Evolutionary conservation across 2,113 vertebrate genomes (phyloP), one percentile per base, ranked within the genome.

Genomic region (Sturnus vulgaris): DNA sequence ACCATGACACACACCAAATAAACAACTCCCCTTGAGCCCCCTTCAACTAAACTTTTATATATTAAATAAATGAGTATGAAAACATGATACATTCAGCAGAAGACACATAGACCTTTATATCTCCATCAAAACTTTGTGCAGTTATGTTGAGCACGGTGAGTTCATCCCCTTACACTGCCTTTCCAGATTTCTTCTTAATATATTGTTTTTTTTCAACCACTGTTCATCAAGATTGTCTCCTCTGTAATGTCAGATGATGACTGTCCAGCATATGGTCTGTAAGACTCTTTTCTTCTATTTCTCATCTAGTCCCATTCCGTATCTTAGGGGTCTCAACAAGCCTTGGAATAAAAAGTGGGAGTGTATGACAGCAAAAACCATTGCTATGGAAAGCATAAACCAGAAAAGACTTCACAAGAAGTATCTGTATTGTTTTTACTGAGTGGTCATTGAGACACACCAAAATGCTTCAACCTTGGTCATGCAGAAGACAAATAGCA

Each of bases 1-100:
- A 52, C 27, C 50, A 52, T 4, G 10, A 52, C 27, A 31, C 11
- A 42, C 33, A 69, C 12, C 25, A 46, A 44, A 53, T 28, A 61
- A 53, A 39, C 18, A 52, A 37, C 15, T 10, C 15, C 7, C 6
- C 12, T 31, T 0, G 0, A 31, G 12, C 2, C 8, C 56, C n/a
- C 23, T 82, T 37, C 49, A 49, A 49, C 44, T 56, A 64, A 94
- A 89, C 1, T 12, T 12, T 11, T 8, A 21, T 61, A 15, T 42
- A 42, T 42, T 42, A 89, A 94, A 37, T 37, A 37, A 89, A 90
- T 37, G 11, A 92, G 10, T 20, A 25, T 17, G 37, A 19, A 72
- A 44, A 56, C 44, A n/a, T 5, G 21, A 82, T 42, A 13, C 16
- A n/a, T 57, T 64, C 22, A 71, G 60, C 73, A 35, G 63, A 89